These are phyloP conservation scores for Apis cerana DNA, from an alignment of 1,140 invertebrate genomes.

Conservation along the genomic window DNA sequence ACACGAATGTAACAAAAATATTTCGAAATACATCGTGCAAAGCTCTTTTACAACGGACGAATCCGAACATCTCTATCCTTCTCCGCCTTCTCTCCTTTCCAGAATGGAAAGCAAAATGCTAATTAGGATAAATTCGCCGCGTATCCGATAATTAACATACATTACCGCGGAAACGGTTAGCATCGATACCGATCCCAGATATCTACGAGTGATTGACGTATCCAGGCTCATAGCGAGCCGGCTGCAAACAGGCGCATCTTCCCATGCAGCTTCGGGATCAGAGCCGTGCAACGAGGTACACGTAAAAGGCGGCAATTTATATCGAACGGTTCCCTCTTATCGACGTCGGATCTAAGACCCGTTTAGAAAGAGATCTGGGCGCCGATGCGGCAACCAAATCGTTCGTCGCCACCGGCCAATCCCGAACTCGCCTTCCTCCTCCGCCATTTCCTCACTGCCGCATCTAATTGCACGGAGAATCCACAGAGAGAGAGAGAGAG, in stretches of 20 bases:
- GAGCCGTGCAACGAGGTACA: not conserved
- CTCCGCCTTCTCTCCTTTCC: not conserved
- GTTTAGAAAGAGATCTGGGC: slow-evolving; percentile 65
- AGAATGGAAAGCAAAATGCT: not conserved
- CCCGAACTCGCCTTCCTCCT: slow-evolving; percentile 45
- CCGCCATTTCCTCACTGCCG: slow-evolving; percentile 65
- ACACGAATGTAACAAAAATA: no score
- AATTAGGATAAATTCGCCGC: slow-evolving; percentile 6
- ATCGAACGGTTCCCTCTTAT: slow-evolving; percentile 51
- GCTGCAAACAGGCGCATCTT: slow-evolving; percentile 12
- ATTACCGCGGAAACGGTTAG: slow-evolving; percentile 21
- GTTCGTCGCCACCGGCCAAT: slow-evolving; percentile 57
- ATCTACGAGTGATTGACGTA: slow-evolving; percentile 31
- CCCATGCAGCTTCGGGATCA: slow-evolving; percentile 28
- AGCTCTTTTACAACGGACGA: not conserved
- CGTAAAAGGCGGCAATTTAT: slow-evolving; percentile 50
- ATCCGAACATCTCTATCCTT: not conserved
- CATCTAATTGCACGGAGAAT: slow-evolving; percentile 52
- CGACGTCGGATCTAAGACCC: slow-evolving; percentile 59
- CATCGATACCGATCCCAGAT: slow-evolving; percentile 27
- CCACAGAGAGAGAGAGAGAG: slow-evolving; percentile 15
- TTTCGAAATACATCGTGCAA: not conserved
- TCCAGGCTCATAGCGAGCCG: not conserved
- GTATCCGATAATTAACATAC: slow-evolving; percentile 41
- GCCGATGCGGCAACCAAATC: slow-evolving; percentile 46